Conservation (phyloP, 2,113 vertebrate genomes). For the Thryonomys swinderianus region DNA sequence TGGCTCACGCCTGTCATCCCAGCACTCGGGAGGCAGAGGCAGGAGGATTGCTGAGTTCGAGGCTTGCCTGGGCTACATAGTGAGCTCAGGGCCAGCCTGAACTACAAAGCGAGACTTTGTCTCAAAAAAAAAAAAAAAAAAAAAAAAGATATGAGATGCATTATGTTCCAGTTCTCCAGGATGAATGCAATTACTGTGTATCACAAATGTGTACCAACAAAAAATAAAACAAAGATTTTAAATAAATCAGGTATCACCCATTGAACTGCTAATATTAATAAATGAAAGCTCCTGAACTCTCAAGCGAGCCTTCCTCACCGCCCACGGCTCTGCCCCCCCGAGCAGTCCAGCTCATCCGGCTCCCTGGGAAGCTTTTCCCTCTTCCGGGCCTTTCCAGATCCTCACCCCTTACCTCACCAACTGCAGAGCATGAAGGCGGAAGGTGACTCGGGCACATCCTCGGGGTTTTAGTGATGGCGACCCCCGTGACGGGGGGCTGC, state of each 20-base stretch:
- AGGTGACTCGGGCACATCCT: fast-evolving
- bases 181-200: background rate
- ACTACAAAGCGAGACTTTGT: too few relatives aligned
- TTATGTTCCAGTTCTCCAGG: background rate
- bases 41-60: too few relatives aligned
- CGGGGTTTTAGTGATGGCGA: too few relatives aligned
- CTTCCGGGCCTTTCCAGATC: background rate
- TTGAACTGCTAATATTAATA: background rate
- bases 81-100: too few relatives aligned
- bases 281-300: background rate
- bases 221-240: background rate
- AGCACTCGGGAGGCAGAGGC: too few relatives aligned
- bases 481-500: too few relatives aligned
- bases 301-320: background rate
- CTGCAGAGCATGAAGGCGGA: fast-evolving
- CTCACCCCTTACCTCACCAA: background rate
- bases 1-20: too few relatives aligned
- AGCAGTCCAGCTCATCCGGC: too few relatives aligned
- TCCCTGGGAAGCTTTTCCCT: background rate
- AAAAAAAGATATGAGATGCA: background rate
- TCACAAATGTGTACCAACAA: background rate
- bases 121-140: too few relatives aligned
- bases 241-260: background rate
- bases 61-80: too few relatives aligned
- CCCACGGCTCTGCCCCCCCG: background rate